Percentiles rank a stretch among this genome's conserved stretches.
Evolutionary conservation across 2,888 invertebrate species (phyloP).

Genomic region (Thysanoteuthis rhombus): DNA sequence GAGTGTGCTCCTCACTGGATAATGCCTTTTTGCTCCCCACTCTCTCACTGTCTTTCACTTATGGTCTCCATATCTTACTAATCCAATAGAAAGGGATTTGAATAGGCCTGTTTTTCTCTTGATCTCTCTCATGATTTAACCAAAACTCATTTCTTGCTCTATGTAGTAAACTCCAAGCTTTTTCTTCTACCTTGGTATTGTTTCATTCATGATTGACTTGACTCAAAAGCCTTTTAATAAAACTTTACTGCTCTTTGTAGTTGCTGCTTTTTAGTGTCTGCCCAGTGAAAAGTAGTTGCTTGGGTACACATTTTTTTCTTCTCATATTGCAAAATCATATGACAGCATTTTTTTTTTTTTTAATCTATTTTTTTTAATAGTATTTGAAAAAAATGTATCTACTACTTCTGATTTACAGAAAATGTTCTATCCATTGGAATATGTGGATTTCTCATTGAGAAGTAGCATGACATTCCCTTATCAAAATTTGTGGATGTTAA

Average conservation of each 20-base stretch:
- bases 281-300: background rate
- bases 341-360: background rate
- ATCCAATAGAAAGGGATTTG: background rate
- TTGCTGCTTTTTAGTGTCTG: background rate
- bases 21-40: background rate
- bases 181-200: background rate
- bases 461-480: too few species aligned
- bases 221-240: background rate
- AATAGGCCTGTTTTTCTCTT: background rate
- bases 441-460: too few species aligned
- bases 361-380: too few species aligned
- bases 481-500: too few species aligned
- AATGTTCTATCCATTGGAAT: too few species aligned
- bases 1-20: background rate
- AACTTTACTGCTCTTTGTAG: background rate
- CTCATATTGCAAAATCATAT: background rate
- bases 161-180: background rate
- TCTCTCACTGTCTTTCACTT: background rate
- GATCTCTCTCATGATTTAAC: background rate
- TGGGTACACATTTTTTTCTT: background rate
- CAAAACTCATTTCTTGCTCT: background rate
- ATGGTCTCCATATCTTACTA: background rate
- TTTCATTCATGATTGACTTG: background rate
- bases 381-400: too few species aligned
- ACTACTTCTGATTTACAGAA: too few species aligned